Conservation (phyloP, 2,113 vertebrate species). For the Casuarius casuarius region DNA sequence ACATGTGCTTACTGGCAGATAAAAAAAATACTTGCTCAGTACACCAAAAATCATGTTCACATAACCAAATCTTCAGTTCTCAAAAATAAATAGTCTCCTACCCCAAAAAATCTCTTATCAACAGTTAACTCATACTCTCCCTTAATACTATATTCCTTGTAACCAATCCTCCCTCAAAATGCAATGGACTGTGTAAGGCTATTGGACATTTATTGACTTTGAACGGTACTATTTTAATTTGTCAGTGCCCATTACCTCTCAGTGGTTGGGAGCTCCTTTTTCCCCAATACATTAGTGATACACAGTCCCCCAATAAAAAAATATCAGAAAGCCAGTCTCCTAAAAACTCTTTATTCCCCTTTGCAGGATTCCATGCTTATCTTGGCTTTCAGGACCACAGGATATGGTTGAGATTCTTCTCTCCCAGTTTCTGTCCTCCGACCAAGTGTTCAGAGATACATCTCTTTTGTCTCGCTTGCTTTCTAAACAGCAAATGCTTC, state of each 20-base stretch:
- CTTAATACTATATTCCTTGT: background rate
- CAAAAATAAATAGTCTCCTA: background rate
- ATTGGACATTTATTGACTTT: background rate
- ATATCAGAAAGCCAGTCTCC: background rate
- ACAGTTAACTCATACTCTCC: background rate
- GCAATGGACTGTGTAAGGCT: background rate
- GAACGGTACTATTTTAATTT: background rate
- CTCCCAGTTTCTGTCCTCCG: background rate
- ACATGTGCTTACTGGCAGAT: background rate
- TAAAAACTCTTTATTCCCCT: background rate
- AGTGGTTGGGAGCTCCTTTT: background rate
- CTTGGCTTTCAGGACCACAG: background rate
- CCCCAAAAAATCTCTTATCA: background rate
- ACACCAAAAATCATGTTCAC: background rate
- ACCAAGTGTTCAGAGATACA: background rate
- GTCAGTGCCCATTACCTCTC: background rate
- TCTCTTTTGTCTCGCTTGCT: background rate
- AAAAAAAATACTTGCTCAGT: background rate
- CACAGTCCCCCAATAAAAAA: background rate
- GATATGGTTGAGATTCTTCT: background rate
- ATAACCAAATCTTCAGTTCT: background rate
- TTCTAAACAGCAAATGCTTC: slow-evolving; percentile 20
- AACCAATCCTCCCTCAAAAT: background rate
- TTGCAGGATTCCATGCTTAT: background rate
- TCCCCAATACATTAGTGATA: background rate